Evolutionary conservation across 2,797 vertebrate genomes (phyloP).

Genomic region (Falco columbarius): DNA sequence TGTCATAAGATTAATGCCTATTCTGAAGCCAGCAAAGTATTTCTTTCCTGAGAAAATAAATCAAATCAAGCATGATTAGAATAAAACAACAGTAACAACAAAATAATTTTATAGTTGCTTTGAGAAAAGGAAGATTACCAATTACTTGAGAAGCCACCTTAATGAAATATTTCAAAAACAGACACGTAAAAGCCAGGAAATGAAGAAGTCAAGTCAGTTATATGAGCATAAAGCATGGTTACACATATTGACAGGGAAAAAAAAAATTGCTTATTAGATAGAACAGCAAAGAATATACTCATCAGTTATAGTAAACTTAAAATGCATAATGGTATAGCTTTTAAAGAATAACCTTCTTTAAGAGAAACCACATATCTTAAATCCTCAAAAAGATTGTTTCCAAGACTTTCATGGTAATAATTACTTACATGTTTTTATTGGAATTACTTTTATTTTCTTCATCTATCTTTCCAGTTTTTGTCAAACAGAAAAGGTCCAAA

Average conservation of each 20-base stretch:
- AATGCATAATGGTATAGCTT: neutral
- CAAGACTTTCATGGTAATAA: neutral
- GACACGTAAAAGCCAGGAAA: neutral
- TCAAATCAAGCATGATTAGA: neutral
- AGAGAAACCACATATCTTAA: neutral
- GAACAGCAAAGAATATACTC: neutral
- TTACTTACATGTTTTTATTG: neutral
- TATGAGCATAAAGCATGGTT: neutral
- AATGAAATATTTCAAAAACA: neutral
- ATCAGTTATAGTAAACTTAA: neutral
- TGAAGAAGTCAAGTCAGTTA: neutral
- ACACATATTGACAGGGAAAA: neutral
- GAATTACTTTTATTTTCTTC: neutral
- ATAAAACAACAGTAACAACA: neutral
- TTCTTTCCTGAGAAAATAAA: neutral
- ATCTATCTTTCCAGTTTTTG: neutral
- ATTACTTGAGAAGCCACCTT: neutral
- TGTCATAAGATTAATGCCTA: neutral
- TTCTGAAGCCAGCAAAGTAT: neutral
- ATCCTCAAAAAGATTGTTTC: neutral
- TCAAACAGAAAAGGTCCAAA: neutral
- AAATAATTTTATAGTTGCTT: fast-evolving
- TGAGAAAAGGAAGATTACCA: neutral
- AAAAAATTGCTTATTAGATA: neutral
- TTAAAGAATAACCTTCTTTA: neutral